phyloP scores from a whole-genome alignment of 2,113 vertebrate species.

The Podarcis muralis region DNA sequence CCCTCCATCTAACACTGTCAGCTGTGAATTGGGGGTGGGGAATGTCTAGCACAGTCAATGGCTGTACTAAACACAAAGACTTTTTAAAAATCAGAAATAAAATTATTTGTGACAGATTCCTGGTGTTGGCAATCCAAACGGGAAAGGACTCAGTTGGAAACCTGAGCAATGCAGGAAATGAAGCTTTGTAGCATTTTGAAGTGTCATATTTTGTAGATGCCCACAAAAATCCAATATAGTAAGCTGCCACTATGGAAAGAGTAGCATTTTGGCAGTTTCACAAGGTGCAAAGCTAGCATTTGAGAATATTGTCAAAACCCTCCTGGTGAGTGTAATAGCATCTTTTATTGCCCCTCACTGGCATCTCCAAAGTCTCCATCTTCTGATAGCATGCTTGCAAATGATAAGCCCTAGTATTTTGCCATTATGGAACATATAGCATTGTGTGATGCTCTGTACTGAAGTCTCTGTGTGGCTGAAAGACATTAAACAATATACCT shows the following conservation, averaged over 20 bases:
- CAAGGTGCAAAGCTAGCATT: neutral
- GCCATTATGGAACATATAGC: neutral
- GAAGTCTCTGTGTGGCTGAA: neutral
- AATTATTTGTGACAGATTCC: constrained; percentile 19
- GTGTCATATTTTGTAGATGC: neutral
- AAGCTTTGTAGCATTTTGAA: neutral
- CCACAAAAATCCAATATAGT: neutral
- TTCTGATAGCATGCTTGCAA: neutral
- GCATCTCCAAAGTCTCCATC: neutral
- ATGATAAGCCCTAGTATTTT: neutral
- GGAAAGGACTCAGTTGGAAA: constrained; percentile 7
- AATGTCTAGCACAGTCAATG: too few species aligned
- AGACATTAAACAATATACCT: constrained; percentile 1
- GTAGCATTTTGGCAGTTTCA: neutral
- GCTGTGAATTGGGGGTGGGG: too few species aligned
- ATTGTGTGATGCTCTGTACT: neutral
- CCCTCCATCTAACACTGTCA: too few species aligned
- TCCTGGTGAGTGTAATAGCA: neutral
- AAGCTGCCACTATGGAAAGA: neutral
- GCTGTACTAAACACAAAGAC: neutral
- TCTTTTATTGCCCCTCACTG: constrained; percentile 1
- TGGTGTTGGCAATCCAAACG: neutral
- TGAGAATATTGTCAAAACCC: neutral
- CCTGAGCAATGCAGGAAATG: constrained; percentile 14
- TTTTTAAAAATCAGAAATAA: neutral